These are phyloP conservation scores for Scomber colias DNA, from an alignment of 2,113 vertebrate species.

Conservation along the genomic window DNA sequence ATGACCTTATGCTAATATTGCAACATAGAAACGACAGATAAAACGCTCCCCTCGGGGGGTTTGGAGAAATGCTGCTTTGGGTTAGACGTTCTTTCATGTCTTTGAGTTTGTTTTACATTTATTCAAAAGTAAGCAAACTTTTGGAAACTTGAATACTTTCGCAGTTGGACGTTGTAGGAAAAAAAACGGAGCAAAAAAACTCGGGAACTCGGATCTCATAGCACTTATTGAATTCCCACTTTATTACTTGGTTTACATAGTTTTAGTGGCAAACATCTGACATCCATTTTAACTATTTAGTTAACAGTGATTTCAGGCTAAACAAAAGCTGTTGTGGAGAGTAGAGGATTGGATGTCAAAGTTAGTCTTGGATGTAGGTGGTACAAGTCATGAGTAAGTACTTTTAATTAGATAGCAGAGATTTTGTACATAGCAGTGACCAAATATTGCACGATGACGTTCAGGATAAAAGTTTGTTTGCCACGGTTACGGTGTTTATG, in stretches of 20 bases:
- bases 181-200: neutral
- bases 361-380: constrained; percentile 26
- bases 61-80: constrained; percentile 44
- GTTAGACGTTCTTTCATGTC: constrained; percentile 58
- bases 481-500: constrained; percentile 46
- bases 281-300: constrained; percentile 54
- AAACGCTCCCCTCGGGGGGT: constrained; percentile 44
- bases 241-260: constrained; percentile 55
- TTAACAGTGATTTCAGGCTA: constrained; percentile 45
- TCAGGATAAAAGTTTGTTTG: constrained; percentile 34
- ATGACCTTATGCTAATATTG: constrained; percentile 64
- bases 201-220: constrained; percentile 7
- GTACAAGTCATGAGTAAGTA: constrained; percentile 23
- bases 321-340: constrained; percentile 43
- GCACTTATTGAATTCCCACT: constrained; percentile 50
- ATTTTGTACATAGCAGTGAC: constrained; percentile 15
- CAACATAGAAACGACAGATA: constrained; percentile 33
- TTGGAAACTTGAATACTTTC: constrained; percentile 17
- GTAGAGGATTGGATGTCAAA: constrained; percentile 38
- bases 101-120: constrained; percentile 63
- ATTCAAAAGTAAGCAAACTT: constrained; percentile 59
- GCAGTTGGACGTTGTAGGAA: neutral
- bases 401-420: constrained; percentile 43
- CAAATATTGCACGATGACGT: constrained; percentile 12
- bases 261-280: constrained; percentile 53